Percentiles rank a stretch among this genome's conserved stretches.
Conservation (phyloP, 2,113 vertebrate genomes). For the Brachionichthys hirsutus region DNA sequence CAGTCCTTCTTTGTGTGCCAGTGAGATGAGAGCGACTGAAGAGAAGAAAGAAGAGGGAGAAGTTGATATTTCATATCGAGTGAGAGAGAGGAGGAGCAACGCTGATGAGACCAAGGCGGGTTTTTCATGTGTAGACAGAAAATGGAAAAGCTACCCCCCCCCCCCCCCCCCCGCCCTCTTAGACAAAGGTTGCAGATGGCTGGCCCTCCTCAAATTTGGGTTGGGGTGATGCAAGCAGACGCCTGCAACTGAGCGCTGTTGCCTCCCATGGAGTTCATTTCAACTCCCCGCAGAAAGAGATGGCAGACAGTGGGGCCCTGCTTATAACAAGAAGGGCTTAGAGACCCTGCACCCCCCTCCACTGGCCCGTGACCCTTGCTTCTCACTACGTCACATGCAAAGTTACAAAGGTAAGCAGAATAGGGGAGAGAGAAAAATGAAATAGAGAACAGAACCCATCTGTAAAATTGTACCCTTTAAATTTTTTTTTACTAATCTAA, state of each 20-base stretch:
- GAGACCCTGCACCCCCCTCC: constrained; percentile 38
- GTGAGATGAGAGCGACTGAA: constrained; percentile 38
- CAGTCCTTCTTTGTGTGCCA: constrained; percentile 62
- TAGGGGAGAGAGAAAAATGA: constrained; percentile 31
- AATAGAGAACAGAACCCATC: too few species aligned
- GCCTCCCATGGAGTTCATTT: constrained; percentile 74
- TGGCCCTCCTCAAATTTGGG: constrained; percentile 61
- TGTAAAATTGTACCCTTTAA: too few species aligned
- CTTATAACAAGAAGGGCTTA: constrained; percentile 69
- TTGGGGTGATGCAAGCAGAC: constrained; percentile 66
- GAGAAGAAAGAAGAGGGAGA: constrained; percentile 42
- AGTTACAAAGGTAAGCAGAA: constrained; percentile 58
- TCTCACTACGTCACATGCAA: constrained; percentile 54
- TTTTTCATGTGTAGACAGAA: constrained; percentile 37
- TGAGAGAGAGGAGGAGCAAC: constrained; percentile 29
- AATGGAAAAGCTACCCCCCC: constrained; percentile 34
- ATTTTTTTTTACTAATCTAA: too few species aligned
- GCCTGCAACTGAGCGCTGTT: constrained; percentile 58
- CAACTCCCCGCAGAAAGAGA: constrained; percentile 59
- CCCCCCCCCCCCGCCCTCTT: constrained; percentile 42
- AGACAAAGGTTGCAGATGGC: constrained; percentile 79
- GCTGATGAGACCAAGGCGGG: constrained; percentile 18
- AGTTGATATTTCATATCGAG: constrained; percentile 62
- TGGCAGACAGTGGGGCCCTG: constrained; percentile 44
- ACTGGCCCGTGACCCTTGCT: constrained; percentile 58